Evolutionary conservation across 2,797 vertebrate genomes (phyloP), one percentile per base, ranked within the genome.

Genomic region (Antennarius maculatus): DNA sequence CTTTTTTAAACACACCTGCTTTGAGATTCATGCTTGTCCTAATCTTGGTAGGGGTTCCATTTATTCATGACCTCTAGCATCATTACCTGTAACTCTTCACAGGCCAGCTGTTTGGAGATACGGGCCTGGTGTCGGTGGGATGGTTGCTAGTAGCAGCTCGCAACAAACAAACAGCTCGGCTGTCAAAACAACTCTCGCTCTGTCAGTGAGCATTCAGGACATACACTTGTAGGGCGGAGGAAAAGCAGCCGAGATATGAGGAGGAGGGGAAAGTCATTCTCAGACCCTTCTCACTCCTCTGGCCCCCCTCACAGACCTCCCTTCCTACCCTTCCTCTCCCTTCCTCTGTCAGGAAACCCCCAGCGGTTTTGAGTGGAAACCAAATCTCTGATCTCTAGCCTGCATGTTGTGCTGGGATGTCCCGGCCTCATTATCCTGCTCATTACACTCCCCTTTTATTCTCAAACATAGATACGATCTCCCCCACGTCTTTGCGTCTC

Each of bases 341-440:
- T 86, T 82, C 77, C 84, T 86, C 75, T 42, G 60, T 54, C 83
- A 88, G 81, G 84, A 90, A 90, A 82, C 83, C 87, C 80, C 88
- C 83, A 82, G 87, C 37, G 79, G 78, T 67, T 81, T 77, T 28
- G 46, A 80, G 74, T 74, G 74, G 87, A 88, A 90, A 91, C 83
- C 76, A 78, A 80, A 90, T 81, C 85, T 84, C 85, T 87, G 77
- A 76, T 89, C 84, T 87, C 74, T 61, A 17, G 67, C 65, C 79
- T 80, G 70, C 77, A 65, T 86, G 86, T 78, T 86, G 83, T 48
- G 81, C 65, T 83, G 87, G 86, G 88, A 88, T 71, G 86, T 86
- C 85, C 79, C 72, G 54, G 72, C 18, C 88, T 88, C 82, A 84
- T 87, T 87, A 86, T 84, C 77, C 68, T 0, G 17, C 88, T 87